phyloP scores from a whole-genome alignment of 2,797 vertebrate species.

The Pantherophis vulpinus region DNA sequence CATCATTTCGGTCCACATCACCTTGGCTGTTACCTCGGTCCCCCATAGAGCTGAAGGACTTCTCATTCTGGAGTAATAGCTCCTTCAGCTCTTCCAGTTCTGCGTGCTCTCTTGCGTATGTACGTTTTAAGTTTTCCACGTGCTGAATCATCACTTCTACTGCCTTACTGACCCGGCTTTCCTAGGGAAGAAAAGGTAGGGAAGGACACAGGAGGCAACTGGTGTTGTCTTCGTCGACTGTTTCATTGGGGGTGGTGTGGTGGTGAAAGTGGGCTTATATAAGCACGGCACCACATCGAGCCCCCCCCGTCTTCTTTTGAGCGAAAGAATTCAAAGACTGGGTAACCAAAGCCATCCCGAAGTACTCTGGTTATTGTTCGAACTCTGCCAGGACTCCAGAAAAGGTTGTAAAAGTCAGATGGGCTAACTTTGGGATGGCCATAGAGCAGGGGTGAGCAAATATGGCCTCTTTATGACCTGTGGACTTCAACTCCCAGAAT shows the following conservation, averaged over 20 bases:
- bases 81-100: conserved; percentile 91
- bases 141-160: conserved; percentile 98
- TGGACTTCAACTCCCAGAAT: no score
- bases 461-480: no score
- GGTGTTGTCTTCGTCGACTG: neutral
- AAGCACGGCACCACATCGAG: neutral
- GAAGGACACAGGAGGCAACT: neutral
- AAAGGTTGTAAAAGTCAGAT: neutral
- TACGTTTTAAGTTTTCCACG: conserved; percentile 93
- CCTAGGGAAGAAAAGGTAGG: conserved; percentile 65
- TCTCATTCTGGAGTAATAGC: conserved; percentile 83
- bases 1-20: neutral
- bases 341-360: neutral
- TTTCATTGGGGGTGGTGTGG: neutral
- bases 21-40: conserved; percentile 77
- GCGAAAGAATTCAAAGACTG: neutral
- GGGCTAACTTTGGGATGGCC: no score
- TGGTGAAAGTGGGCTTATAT: no score
- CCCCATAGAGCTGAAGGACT: conserved; percentile 75
- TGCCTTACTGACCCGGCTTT: conserved; percentile 89
- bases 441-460: no score
- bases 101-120: conserved; percentile 90
- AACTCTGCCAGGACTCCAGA: neutral
- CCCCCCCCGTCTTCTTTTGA: no score
- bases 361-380: neutral